Conservation (phyloP, 2,888 invertebrate genomes). For the Germaria angustata region DNA sequence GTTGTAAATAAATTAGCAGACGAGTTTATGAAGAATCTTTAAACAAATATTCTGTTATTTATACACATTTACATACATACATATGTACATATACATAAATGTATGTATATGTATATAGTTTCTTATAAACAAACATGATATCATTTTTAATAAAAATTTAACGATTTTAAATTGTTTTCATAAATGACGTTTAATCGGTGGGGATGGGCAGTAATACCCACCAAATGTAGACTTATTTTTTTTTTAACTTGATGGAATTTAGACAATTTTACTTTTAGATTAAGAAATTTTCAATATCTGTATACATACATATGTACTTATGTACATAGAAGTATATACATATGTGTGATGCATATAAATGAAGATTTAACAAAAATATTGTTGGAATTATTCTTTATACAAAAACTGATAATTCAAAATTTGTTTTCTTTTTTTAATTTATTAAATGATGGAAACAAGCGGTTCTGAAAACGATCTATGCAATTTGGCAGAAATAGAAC, state of each 20-base stretch:
- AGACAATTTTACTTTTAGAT: neutral
- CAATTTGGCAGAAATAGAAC: no score
- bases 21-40: neutral
- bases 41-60: neutral
- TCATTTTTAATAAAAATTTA: slow-evolving; percentile 23
- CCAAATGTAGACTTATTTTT: neutral
- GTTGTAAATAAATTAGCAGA: slow-evolving; percentile 1
- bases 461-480: no score
- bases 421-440: no score
- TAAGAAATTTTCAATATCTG: no score
- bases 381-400: no score
- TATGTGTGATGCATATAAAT: no score
- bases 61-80: no score
- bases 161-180: neutral
- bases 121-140: slow-evolving; percentile 29
- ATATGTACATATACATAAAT: neutral
- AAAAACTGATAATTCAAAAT: no score
- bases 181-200: neutral
- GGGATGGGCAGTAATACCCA: neutral
- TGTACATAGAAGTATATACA: no score
- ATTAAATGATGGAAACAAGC: no score
- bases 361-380: no score
- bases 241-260: neutral
- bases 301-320: no score
- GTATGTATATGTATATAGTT: neutral